A percentile compares a stretch with the other conserved stretches of the same genome.
Conservation (phyloP, 92 coral and sea anemone genomes). For the Bergia puertoricense region DNA sequence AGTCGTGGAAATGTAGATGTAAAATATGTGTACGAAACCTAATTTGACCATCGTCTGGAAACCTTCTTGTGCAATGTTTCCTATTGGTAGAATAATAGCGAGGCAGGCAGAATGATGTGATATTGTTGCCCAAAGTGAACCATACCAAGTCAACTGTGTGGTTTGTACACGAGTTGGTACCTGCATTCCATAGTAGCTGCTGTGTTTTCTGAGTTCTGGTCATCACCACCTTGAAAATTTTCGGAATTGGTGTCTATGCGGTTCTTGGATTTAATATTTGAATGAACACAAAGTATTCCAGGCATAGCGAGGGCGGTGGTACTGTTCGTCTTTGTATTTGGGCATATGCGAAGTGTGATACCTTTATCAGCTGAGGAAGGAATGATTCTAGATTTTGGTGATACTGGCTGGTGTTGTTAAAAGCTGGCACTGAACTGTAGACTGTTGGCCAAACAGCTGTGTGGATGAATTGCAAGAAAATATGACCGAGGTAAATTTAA, state of each 20-base stretch:
- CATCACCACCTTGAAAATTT: no score
- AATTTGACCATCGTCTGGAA: background rate
- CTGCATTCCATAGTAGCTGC: no score
- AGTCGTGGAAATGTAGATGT: no score
- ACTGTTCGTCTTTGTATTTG: background rate
- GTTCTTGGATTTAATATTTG: background rate
- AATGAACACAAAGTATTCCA: background rate
- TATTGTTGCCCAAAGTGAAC: background rate
- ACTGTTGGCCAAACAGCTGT: no score
- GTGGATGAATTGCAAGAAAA: no score
- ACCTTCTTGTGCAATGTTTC: background rate
- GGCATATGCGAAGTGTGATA: background rate
- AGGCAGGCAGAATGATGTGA: background rate
- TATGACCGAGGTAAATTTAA: no score
- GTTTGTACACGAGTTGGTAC: background rate
- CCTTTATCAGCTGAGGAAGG: background rate
- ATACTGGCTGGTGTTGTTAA: no score
- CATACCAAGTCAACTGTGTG: background rate
- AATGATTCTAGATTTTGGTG: background rate
- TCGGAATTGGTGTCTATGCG: no score
- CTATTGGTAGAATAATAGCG: background rate
- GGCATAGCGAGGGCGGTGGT: background rate
- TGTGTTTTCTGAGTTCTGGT: no score
- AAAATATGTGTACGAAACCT: no score
- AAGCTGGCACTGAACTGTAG: no score